phyloP scores from a whole-genome alignment of 2,113 vertebrate genomes.

The Rhodinocichla rosea region DNA sequence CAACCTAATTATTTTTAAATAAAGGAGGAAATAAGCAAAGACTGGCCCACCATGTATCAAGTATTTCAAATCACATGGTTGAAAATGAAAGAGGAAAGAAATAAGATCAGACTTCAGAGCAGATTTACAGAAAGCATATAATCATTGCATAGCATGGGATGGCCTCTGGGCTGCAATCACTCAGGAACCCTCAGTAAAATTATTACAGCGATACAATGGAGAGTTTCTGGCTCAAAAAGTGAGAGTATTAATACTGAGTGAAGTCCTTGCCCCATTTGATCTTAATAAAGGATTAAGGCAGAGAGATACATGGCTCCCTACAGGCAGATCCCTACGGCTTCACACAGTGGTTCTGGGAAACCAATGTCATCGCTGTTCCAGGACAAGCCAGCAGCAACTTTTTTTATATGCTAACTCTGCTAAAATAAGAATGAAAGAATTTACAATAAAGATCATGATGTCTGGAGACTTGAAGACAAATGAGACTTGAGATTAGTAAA shows the following conservation, averaged over 20 bases:
- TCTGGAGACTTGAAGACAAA: neutral
- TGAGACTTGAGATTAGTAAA: neutral
- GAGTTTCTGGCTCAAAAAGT: neutral
- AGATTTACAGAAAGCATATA: neutral
- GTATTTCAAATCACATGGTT: neutral
- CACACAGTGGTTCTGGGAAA: neutral
- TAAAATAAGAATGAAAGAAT: neutral
- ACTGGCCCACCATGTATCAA: neutral
- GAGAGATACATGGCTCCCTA: neutral
- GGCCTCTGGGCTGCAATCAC: neutral
- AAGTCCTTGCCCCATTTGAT: neutral
- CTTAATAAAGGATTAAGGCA: neutral
- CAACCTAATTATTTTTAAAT: neutral
- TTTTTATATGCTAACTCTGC: neutral
- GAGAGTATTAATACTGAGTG: neutral
- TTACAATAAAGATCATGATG: neutral
- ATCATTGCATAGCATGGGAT: neutral
- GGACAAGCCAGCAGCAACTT: neutral
- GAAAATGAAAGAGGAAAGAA: neutral
- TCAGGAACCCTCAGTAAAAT: neutral
- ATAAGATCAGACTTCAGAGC: neutral
- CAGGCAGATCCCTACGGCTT: neutral
- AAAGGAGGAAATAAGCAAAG: neutral
- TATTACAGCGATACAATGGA: neutral
- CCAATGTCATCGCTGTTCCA: neutral